Percentiles rank a stretch among this genome's conserved stretches.
These are phyloP conservation scores for Emydoidea blandingii DNA, from an alignment of 2,797 vertebrate genomes.

Conservation along the genomic window DNA sequence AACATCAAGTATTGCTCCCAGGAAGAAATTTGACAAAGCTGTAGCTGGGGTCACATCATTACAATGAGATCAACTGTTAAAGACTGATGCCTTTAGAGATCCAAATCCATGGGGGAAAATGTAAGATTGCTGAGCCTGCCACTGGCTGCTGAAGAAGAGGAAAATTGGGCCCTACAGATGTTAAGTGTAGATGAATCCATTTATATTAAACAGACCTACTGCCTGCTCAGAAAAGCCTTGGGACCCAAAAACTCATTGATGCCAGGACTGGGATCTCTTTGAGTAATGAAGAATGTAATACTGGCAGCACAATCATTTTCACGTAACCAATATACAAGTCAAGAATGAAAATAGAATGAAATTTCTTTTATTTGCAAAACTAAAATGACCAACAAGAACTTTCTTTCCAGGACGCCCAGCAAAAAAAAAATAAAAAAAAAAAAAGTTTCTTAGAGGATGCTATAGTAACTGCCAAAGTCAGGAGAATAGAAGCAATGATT, in stretches of 20 bases:
- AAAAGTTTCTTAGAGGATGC: not conserved
- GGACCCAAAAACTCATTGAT: not conserved
- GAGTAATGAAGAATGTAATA: not conserved
- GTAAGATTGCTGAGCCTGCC: not conserved
- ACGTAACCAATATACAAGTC: not conserved
- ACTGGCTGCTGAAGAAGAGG: not conserved
- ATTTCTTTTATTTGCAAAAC: not conserved
- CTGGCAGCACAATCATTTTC: not conserved
- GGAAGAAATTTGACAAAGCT: conserved; percentile 48
- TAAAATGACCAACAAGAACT: rapidly evolving
- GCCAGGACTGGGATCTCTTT: not conserved
- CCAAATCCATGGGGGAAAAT: not conserved
- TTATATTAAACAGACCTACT: not conserved
- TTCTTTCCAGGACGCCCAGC: not conserved
- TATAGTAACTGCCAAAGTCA: rapidly evolving
- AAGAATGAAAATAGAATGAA: not conserved
- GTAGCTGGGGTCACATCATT: conserved; percentile 10
- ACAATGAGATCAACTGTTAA: conserved; percentile 49
- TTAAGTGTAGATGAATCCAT: not conserved
- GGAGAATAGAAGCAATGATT: not conserved
- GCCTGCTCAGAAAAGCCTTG: not conserved
- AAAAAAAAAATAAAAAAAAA: not conserved
- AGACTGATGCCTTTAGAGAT: conserved; percentile 17
- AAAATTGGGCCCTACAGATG: not conserved
- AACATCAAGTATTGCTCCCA: conserved; percentile 45